Conservation (phyloP, 2,797 vertebrate species). For the Chelmon rostratus region DNA sequence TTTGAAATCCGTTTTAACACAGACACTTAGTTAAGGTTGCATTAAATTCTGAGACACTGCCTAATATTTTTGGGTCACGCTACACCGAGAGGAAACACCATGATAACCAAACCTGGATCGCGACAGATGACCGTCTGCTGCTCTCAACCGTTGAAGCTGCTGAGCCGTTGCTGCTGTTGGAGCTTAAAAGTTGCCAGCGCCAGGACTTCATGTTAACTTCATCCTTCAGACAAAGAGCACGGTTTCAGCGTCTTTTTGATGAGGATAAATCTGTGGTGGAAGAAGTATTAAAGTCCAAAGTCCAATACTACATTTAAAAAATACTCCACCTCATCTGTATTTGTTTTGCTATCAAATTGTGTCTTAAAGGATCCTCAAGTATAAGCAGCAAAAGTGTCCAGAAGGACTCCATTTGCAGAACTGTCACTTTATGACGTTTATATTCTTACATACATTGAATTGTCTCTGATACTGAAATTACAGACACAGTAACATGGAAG, state of each 20-base stretch:
- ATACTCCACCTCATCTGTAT: not conserved
- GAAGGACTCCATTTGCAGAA: not conserved
- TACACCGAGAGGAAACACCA: fast-evolving
- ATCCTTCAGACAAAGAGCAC: no score
- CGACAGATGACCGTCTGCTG: not conserved
- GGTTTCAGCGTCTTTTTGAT: no score
- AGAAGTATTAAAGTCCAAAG: no score
- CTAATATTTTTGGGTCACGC: not conserved
- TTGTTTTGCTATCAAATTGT: not conserved
- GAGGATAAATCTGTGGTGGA: not conserved
- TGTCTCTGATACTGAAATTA: not conserved
- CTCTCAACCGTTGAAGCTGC: constrained; percentile 7
- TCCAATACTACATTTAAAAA: no score
- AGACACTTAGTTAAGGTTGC: not conserved
- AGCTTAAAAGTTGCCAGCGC: not conserved
- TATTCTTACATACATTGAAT: not conserved
- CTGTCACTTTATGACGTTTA: no score
- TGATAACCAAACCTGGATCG: constrained; percentile 4
- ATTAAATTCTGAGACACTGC: not conserved
- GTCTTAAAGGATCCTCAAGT: not conserved
- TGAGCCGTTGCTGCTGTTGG: constrained; percentile 28
- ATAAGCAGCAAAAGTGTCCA: not conserved
- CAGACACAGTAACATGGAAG: not conserved
- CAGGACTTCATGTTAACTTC: no score
- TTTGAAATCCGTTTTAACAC: not conserved